A percentile compares a stretch with the other conserved stretches of the same genome.
phyloP scores from a whole-genome alignment of 2,797 vertebrate genomes.

The Poeciliopsis gracilis region DNA sequence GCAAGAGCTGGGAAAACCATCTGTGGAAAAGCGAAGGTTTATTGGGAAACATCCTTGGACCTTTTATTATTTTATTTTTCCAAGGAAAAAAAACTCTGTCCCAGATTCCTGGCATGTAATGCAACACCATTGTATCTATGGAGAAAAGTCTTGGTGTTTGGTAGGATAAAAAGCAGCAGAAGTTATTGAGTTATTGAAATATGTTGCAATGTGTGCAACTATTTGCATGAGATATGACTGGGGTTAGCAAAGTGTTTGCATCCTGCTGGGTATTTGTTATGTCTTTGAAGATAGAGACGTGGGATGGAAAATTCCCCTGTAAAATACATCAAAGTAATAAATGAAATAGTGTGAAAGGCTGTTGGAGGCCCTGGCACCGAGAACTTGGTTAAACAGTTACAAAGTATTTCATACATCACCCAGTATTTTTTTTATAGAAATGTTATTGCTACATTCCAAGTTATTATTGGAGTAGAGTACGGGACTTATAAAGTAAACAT shows the following conservation, averaged over 20 bases:
- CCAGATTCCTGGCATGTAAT: conserved; percentile 22
- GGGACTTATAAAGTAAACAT: neutral
- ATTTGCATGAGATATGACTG: conserved; percentile 64
- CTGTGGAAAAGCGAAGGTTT: neutral
- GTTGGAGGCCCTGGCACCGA: neutral
- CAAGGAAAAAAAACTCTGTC: neutral
- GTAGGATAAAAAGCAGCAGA: conserved; percentile 24
- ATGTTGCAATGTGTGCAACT: conserved; percentile 37
- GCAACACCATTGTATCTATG: conserved; percentile 34
- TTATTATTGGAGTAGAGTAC: neutral
- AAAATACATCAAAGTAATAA: conserved; percentile 6
- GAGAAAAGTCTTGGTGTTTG: neutral
- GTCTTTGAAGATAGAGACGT: neutral
- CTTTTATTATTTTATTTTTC: neutral
- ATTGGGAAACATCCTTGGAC: conserved; percentile 15
- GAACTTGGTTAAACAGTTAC: conserved; percentile 34
- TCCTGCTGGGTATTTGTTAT: conserved; percentile 20
- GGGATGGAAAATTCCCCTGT: conserved; percentile 16
- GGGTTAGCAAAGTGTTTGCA: conserved; percentile 17
- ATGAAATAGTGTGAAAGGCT: neutral
- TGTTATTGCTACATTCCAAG: neutral
- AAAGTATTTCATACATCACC: neutral
- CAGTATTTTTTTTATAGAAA: neutral
- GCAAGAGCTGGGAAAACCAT: neutral
- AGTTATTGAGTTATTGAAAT: conserved; percentile 25